Percentiles rank a stretch among this genome's conserved stretches.
Evolutionary conservation across 2,797 vertebrate species (phyloP).

Genomic region (Todus mexicanus): DNA sequence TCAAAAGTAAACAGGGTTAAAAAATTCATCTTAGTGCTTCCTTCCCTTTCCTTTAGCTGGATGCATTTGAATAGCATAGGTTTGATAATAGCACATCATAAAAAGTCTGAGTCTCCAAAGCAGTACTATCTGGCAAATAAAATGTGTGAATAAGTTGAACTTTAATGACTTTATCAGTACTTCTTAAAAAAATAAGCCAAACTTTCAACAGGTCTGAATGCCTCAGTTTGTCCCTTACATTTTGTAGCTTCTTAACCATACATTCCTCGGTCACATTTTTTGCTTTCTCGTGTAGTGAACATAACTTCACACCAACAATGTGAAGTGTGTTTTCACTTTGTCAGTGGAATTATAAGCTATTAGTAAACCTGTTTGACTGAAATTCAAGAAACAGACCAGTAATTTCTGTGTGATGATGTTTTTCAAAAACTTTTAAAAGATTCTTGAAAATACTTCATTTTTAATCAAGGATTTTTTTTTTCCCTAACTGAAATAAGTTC

Average conservation of each 20-base stretch:
- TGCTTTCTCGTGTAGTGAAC: neutral
- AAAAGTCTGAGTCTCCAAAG: neutral
- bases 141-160: neutral
- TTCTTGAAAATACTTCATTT: neutral
- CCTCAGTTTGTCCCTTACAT: neutral
- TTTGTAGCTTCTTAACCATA: neutral
- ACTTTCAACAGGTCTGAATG: neutral
- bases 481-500: neutral
- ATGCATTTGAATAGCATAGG: neutral
- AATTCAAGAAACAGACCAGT: neutral
- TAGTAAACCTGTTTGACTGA: neutral
- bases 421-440: neutral
- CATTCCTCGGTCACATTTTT: neutral
- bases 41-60: neutral
- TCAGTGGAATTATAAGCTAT: neutral
- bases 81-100: neutral
- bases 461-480: neutral
- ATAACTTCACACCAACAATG: neutral
- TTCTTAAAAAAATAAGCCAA: neutral
- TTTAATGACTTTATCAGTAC: neutral
- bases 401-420: neutral
- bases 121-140: neutral
- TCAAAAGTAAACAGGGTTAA: neutral
- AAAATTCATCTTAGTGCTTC: neutral
- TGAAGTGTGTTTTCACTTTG: slow-evolving; percentile 18